Percentiles rank a stretch among this genome's conserved stretches.
phyloP scores from a whole-genome alignment of 2,888 invertebrate genomes.

The Xanthia togata region DNA sequence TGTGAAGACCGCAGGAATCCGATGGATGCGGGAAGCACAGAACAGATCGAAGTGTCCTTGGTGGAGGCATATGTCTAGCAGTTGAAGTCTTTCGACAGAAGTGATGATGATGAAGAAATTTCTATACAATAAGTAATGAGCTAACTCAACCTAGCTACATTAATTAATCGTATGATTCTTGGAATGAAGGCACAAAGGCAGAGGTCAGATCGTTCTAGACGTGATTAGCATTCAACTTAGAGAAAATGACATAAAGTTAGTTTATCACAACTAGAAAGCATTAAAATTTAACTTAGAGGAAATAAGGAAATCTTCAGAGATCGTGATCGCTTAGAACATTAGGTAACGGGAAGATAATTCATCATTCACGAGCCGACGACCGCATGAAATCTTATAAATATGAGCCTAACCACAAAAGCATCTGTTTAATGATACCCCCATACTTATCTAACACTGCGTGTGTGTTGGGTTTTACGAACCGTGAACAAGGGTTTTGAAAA shows the following conservation, averaged over 20 bases:
- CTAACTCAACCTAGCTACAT: not conserved
- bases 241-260: not conserved
- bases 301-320: conserved; percentile 21
- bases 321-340: conserved; percentile 31
- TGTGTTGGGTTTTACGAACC: conserved; percentile 8
- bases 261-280: not conserved
- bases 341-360: conserved; percentile 46
- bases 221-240: not conserved
- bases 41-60: too few relatives aligned
- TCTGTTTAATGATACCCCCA: conserved; percentile 36
- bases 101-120: not conserved
- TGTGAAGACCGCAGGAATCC: too few relatives aligned
- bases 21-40: too few relatives aligned
- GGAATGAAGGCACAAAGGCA: not conserved
- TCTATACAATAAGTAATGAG: not conserved
- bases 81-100: too few relatives aligned
- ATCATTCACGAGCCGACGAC: conserved; percentile 49
- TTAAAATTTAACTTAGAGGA: not conserved
- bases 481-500: not conserved
- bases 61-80: too few relatives aligned
- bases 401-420: conserved; percentile 36
- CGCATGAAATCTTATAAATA: conserved; percentile 59
- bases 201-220: not conserved
- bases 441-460: conserved; percentile 13
- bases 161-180: not conserved